phyloP scores from a whole-genome alignment of 2,113 vertebrate genomes.

The Naja naja region DNA sequence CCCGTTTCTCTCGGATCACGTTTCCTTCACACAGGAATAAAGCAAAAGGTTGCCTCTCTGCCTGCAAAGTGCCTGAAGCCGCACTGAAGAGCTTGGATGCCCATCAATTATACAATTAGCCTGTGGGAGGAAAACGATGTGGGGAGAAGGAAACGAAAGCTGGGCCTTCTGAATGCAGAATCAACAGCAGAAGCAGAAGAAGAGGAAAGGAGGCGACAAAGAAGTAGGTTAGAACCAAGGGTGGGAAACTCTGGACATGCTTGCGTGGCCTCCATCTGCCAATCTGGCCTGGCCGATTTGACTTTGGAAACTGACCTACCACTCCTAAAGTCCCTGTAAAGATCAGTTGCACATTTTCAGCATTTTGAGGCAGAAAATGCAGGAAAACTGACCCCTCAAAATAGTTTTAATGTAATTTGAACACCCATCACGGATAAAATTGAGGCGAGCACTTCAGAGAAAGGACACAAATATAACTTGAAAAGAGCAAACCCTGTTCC shows the following conservation, averaged over 20 bases:
- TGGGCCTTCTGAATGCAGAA: neutral
- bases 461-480: neutral
- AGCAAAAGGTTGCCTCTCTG: neutral
- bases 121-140: neutral
- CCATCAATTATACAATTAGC: neutral
- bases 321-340: neutral
- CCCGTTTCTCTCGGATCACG: neutral
- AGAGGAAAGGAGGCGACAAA: fast-evolving
- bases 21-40: neutral
- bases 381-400: neutral
- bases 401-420: neutral
- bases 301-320: neutral
- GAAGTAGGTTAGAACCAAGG: neutral
- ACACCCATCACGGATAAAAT: neutral
- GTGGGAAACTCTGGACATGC: neutral
- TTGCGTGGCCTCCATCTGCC: neutral
- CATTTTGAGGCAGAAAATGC: neutral
- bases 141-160: neutral
- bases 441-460: neutral
- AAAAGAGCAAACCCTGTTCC: neutral
- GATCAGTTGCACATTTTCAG: neutral
- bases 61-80: neutral
- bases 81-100: neutral
- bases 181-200: neutral
- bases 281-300: neutral